These are phyloP conservation scores for Lithophane socia DNA, from an alignment of 2,888 invertebrate genomes.

Conservation along the genomic window DNA sequence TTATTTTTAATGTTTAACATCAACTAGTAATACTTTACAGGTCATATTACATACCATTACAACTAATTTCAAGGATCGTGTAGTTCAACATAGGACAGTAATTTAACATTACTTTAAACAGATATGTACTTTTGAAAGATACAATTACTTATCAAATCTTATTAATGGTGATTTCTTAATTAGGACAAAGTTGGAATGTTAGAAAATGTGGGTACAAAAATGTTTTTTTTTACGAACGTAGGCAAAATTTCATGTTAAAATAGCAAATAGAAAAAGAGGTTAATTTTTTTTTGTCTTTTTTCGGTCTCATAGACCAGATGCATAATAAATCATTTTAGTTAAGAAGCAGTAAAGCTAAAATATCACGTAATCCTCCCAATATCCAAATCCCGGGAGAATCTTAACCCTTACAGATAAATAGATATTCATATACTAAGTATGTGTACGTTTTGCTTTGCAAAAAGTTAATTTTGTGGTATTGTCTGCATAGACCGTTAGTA, in stretches of 20 bases:
- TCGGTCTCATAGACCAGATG: constrained; percentile 83
- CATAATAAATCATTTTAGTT: constrained; percentile 77
- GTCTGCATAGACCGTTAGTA: constrained; percentile 80
- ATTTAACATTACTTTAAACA: constrained; percentile 82
- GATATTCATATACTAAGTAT: constrained; percentile 66
- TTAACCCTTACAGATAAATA: constrained; percentile 78
- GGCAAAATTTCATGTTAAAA: constrained; percentile 27
- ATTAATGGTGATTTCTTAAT: constrained; percentile 59
- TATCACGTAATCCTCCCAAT: constrained; percentile 85
- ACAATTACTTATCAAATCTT: constrained; percentile 72
- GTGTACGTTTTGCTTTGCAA: constrained; percentile 85
- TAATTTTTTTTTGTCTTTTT: constrained; percentile 65
- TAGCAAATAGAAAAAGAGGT: constrained; percentile 58
- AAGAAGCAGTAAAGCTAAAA: constrained; percentile 89
- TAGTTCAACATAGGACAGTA: constrained; percentile 74
- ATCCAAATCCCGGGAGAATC: constrained; percentile 77
- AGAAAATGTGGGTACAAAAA: constrained; percentile 51
- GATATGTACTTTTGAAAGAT: constrained; percentile 86
- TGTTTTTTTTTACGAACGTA: constrained; percentile 30
- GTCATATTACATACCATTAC: constrained; percentile 69
- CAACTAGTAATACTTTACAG: constrained; percentile 85
- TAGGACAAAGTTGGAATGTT: constrained; percentile 54
- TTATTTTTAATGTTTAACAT: constrained; percentile 74
- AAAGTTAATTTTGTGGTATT: constrained; percentile 81
- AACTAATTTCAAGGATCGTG: constrained; percentile 68